These are phyloP conservation scores for Arge pagana DNA, from an alignment of 2,888 invertebrate genomes.

Conservation along the genomic window DNA sequence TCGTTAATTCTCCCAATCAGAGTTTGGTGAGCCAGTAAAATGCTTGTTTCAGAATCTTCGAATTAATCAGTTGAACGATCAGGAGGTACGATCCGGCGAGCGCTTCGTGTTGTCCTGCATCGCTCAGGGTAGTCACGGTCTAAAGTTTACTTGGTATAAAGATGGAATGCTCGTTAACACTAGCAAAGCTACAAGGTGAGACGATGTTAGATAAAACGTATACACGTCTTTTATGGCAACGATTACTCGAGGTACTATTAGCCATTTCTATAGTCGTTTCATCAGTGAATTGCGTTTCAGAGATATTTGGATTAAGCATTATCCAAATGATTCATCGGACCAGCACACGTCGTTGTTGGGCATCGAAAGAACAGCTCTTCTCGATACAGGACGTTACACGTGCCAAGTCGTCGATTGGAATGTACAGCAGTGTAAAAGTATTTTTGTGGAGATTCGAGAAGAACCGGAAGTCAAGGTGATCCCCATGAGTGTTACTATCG, in stretches of 20 bases:
- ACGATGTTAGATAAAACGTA: constrained; percentile 26
- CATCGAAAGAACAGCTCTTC: constrained; percentile 69
- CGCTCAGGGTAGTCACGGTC: constrained; percentile 76
- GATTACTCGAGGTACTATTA: background rate
- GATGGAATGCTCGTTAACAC: constrained; percentile 77
- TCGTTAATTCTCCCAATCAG: background rate
- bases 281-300: constrained; percentile 36
- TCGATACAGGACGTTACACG: constrained; percentile 79
- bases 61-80: constrained; percentile 48
- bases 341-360: constrained; percentile 73
- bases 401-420: constrained; percentile 77
- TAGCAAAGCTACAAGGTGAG: constrained; percentile 73
- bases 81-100: constrained; percentile 69
- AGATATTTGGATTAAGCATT: constrained; percentile 55
- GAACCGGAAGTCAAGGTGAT: constrained; percentile 71
- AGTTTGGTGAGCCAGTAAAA: background rate
- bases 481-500: constrained; percentile 72
- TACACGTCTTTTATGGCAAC: background rate
- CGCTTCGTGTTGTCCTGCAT: constrained; percentile 79
- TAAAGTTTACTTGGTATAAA: constrained; percentile 81
- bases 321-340: constrained; percentile 60
- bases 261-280: background rate
- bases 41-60: constrained; percentile 47
- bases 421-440: constrained; percentile 70
- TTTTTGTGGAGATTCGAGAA: constrained; percentile 65